Conservation (phyloP, 1,140 invertebrate species). For the Trachelipus rathkii region DNA sequence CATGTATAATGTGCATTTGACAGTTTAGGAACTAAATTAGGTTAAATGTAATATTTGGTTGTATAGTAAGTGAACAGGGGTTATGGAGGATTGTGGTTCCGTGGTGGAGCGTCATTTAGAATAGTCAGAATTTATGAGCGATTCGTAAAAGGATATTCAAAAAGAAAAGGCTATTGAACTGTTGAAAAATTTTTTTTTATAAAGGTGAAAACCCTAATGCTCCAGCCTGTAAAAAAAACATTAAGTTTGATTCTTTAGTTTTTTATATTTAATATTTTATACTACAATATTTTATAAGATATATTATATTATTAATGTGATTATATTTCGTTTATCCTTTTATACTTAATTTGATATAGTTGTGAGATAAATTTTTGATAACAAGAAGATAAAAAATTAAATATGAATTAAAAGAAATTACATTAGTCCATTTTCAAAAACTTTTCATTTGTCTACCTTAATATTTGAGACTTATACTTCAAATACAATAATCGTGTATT, state of each 20-base stretch:
- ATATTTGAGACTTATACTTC: too few species aligned
- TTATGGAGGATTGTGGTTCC: slow-evolving; percentile 92
- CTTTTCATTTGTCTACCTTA: too few species aligned
- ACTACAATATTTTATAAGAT: too few species aligned
- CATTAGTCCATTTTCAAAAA: too few species aligned
- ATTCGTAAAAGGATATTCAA: slow-evolving; percentile 59
- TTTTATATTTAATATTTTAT: too few species aligned
- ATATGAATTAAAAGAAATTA: too few species aligned
- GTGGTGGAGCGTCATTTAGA: slow-evolving; percentile 71
- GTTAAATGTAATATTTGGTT: slow-evolving; percentile 83
- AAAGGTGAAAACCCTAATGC: slow-evolving; percentile 90
- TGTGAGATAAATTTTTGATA: too few species aligned
- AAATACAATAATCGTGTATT: too few species aligned
- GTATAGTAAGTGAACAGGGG: slow-evolving; percentile 87
- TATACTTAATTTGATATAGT: too few species aligned
- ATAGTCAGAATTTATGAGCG: slow-evolving; percentile 51
- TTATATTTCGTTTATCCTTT: too few species aligned
- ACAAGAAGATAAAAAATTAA: too few species aligned
- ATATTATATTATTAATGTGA: too few species aligned
- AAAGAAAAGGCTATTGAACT: slow-evolving; percentile 76
- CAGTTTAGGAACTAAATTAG: slow-evolving; percentile 71
- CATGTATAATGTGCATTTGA: slow-evolving; percentile 98
- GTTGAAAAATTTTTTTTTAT: slow-evolving; percentile 91
- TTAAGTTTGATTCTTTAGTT: background rate
- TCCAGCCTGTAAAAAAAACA: slow-evolving; percentile 59